Conservation (phyloP, 2,113 vertebrate genomes). For the Petaurus breviceps region DNA sequence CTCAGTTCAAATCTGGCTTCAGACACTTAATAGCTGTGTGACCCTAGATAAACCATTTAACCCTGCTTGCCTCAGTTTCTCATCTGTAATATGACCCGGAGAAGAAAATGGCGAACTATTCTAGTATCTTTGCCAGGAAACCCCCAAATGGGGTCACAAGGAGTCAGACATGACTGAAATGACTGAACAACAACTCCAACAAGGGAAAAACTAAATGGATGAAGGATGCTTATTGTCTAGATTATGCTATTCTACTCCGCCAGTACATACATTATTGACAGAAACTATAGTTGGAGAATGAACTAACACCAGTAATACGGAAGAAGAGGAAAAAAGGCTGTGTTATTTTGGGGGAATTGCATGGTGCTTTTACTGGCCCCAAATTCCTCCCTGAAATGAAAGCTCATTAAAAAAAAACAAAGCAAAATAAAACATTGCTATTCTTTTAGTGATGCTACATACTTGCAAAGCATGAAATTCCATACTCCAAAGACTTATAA, state of each 20-base stretch:
- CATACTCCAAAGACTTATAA: neutral
- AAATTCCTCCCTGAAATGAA: neutral
- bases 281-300: neutral
- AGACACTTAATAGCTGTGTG: neutral
- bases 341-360: neutral
- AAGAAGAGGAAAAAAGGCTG: neutral
- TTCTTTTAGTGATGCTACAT: neutral
- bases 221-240: neutral
- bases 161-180: neutral
- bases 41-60: neutral
- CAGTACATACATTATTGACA: neutral
- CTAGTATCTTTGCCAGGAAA: neutral
- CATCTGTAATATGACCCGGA: neutral
- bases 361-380: neutral
- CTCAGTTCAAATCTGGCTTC: neutral
- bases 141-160: neutral
- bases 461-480: neutral
- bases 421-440: neutral
- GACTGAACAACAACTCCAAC: neutral
- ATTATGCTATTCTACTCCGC: neutral
- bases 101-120: neutral
- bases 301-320: neutral
- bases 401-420: neutral
- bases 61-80: neutral
- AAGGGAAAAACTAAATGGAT: neutral